A percentile compares a stretch with the other conserved stretches of the same genome.
phyloP scores from a whole-genome alignment of 2,888 invertebrate genomes.

The Amphipyra tragopoginis region DNA sequence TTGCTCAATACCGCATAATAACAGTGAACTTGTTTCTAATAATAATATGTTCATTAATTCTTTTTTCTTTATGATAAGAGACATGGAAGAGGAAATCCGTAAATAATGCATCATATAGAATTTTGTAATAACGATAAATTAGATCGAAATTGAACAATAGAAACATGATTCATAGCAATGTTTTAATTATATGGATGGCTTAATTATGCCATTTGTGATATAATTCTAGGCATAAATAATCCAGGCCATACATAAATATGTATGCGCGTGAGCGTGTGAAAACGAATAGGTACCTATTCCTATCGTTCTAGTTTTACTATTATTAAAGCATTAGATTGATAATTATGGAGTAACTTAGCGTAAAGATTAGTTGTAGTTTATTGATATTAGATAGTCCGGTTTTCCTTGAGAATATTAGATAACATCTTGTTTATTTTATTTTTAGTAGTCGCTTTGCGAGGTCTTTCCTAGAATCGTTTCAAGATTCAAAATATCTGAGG shows the following conservation, averaged over 20 bases:
- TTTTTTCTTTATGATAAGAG: too few relatives aligned
- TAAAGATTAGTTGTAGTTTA: neutral
- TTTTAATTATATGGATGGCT: slow-evolving; percentile 20
- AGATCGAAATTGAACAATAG: slow-evolving; percentile 13
- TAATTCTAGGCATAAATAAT: neutral
- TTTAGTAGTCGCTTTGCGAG: too few relatives aligned
- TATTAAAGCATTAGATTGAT: neutral
- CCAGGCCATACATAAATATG: too few relatives aligned
- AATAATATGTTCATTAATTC: too few relatives aligned
- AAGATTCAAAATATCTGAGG: too few relatives aligned
- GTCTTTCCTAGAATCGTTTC: too few relatives aligned
- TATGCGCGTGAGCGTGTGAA: neutral
- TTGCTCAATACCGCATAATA: slow-evolving; percentile 15
- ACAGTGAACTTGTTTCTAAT: slow-evolving; percentile 1
- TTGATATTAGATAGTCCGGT: slow-evolving; percentile 10
- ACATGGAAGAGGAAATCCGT: slow-evolving; percentile 13
- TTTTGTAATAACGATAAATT: too few relatives aligned
- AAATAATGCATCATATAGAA: neutral
- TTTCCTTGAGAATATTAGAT: slow-evolving; percentile 2
- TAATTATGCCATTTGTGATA: slow-evolving; percentile 27
- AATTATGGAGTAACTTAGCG: neutral
- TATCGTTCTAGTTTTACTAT: neutral
- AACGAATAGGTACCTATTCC: neutral
- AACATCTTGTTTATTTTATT: too few relatives aligned
- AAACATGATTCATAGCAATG: neutral